These are phyloP conservation scores for Petrolisthes cinctipes DNA, from an alignment of 2,888 invertebrate genomes.

Conservation along the genomic window DNA sequence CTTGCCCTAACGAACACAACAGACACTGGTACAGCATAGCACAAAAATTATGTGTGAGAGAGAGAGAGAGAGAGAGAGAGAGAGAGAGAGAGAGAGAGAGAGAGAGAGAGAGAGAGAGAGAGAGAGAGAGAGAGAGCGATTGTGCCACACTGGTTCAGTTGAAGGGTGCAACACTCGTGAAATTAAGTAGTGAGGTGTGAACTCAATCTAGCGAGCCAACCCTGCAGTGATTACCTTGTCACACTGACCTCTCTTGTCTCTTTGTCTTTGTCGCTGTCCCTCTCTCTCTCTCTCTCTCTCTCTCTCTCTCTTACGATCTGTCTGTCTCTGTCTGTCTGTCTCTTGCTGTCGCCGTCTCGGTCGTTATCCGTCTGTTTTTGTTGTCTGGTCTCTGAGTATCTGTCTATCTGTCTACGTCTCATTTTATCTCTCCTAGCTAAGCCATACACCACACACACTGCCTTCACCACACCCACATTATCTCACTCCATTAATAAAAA, in stretches of 20 bases:
- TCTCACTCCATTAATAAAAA: constrained; percentile 27
- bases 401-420: neutral
- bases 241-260: neutral
- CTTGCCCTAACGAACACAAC: too few relatives aligned
- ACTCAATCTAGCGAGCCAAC: too few relatives aligned
- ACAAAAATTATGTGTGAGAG: too few relatives aligned
- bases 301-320: neutral
- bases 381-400: neutral
- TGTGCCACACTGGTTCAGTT: neutral
- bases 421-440: neutral
- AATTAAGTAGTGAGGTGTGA: too few relatives aligned
- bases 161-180: too few relatives aligned
- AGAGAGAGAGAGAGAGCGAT: neutral
- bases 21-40: too few relatives aligned
- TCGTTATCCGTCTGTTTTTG: neutral
- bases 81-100: too few relatives aligned
- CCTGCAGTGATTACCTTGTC: too few relatives aligned
- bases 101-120: too few relatives aligned
- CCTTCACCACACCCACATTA: neutral
- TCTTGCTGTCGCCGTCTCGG: neutral
- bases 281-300: neutral
- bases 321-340: neutral
- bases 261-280: neutral
- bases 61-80: too few relatives aligned
- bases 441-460: neutral